These are phyloP conservation scores for Hetaerina titia DNA, from an alignment of 2,888 invertebrate species.

Conservation along the genomic window DNA sequence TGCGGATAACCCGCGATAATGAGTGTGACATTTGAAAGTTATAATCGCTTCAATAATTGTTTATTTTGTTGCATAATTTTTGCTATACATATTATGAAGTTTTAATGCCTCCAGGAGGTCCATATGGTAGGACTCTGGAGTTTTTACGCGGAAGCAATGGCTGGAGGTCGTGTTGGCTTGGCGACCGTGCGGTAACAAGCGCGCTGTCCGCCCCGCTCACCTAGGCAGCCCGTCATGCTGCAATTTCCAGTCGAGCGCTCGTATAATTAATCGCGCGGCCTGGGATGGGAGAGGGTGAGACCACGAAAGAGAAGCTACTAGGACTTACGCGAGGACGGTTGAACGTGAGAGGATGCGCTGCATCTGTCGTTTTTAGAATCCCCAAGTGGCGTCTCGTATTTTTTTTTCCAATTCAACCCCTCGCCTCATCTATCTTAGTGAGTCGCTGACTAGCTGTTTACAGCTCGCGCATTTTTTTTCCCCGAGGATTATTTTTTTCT, in stretches of 20 bases:
- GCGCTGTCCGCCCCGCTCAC: not conserved
- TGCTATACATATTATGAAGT: too few relatives aligned
- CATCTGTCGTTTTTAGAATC: not conserved
- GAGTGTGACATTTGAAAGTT: too few relatives aligned
- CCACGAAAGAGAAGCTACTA: too few relatives aligned
- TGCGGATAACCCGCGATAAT: too few relatives aligned
- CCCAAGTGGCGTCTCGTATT: not conserved
- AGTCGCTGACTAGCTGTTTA: not conserved
- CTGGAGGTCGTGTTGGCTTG: not conserved
- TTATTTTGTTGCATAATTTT: too few relatives aligned
- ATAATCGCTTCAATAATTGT: too few relatives aligned
- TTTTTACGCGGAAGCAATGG: not conserved
- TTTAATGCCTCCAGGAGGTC: too few relatives aligned
- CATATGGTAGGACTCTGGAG: too few relatives aligned
- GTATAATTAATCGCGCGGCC: not conserved
- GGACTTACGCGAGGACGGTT: not conserved
- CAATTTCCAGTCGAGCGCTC: not conserved
- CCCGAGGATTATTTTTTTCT: too few relatives aligned
- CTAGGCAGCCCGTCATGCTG: not conserved
- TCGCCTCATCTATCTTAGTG: not conserved
- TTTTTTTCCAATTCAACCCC: not conserved
- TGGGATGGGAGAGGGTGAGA: not conserved
- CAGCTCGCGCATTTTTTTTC: too few relatives aligned
- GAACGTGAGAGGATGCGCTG: not conserved
- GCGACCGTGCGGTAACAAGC: not conserved